Conservation (phyloP, 2,888 invertebrate genomes). For the Liodrosophila aerea region DNA sequence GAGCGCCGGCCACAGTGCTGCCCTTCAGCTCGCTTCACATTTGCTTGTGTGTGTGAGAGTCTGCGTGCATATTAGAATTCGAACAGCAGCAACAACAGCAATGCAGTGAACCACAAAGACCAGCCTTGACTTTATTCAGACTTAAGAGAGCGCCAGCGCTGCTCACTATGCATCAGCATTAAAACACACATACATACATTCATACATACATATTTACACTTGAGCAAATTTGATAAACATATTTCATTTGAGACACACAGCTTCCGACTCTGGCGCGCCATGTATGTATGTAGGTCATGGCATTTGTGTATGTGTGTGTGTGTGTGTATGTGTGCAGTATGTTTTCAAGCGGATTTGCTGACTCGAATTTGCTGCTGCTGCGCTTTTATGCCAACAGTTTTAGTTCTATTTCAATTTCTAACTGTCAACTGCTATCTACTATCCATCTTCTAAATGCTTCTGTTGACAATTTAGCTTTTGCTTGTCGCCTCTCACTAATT, state of each 20-base stretch:
- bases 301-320: not conserved
- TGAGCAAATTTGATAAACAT: constrained; percentile 20
- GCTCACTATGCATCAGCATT: constrained; percentile 36
- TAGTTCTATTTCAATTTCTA: constrained; percentile 11
- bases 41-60: too few relatives aligned
- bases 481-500: constrained; percentile 46
- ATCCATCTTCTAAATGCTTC: constrained; percentile 43
- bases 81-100: too few relatives aligned
- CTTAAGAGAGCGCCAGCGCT: not conserved
- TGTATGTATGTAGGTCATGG: too few relatives aligned
- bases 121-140: too few relatives aligned
- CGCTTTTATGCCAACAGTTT: constrained; percentile 2
- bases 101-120: too few relatives aligned
- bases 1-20: too few relatives aligned
- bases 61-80: too few relatives aligned
- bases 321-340: not conserved
- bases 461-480: constrained; percentile 57
- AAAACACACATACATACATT: constrained; percentile 4
- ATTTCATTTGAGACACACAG: constrained; percentile 4
- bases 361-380: not conserved
- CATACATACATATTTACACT: constrained; percentile 9
- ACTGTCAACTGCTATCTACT: constrained; percentile 17
- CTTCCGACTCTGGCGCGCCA: not conserved
- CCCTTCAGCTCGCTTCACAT: too few relatives aligned
- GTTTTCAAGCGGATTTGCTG: too few relatives aligned